Conservation (phyloP, 2,113 vertebrate species). For the Agapornis roseicollis region DNA sequence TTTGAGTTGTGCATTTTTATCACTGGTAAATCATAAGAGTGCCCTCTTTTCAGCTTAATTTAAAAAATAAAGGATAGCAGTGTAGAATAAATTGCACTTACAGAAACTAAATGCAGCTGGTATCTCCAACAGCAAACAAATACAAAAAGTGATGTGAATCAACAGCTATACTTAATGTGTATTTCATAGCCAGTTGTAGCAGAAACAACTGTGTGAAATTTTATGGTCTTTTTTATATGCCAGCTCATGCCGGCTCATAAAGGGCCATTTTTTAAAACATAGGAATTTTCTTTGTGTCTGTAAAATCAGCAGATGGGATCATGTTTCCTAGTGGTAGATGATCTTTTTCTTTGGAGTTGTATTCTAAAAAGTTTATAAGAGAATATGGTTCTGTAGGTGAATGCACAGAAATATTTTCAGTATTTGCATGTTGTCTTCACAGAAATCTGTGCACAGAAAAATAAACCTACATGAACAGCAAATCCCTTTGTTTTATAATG, state of each 20-base stretch:
- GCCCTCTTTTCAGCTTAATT: background rate
- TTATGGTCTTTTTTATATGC: background rate
- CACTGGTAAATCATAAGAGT: background rate
- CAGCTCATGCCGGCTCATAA: background rate
- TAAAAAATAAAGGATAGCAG: background rate
- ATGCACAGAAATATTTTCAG: background rate
- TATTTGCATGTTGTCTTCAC: background rate
- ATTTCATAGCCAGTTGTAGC: background rate
- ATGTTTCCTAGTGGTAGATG: background rate
- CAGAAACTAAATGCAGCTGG: background rate
- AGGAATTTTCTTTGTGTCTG: background rate
- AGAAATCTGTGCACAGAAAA: background rate
- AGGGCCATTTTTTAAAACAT: background rate
- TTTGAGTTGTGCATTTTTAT: background rate
- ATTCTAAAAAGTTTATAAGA: background rate
- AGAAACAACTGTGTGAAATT: background rate
- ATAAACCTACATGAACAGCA: background rate
- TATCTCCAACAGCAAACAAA: background rate
- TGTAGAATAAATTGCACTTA: background rate
- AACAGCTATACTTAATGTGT: background rate
- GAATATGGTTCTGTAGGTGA: background rate
- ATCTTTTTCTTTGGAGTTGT: background rate
- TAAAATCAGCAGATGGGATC: background rate
- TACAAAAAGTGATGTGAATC: background rate
- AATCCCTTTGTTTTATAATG: background rate